A percentile compares a stretch with the other conserved stretches of the same genome.
Evolutionary conservation across 2,113 vertebrate genomes (phyloP).

Genomic region (Phaethornis superciliosus): DNA sequence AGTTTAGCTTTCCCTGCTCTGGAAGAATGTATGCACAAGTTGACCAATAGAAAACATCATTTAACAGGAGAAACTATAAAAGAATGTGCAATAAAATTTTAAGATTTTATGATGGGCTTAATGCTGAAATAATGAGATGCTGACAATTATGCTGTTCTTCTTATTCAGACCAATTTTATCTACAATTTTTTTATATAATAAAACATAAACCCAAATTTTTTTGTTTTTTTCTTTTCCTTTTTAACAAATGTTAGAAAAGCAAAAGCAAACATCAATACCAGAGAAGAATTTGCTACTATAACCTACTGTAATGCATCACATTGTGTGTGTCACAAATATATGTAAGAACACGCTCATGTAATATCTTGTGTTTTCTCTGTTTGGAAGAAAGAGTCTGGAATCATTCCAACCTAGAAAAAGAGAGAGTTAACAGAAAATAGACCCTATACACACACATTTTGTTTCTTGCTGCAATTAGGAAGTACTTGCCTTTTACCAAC

Average conservation of each 20-base stretch:
- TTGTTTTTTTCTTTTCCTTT: not conserved
- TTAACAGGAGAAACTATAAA: not conserved
- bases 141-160: not conserved
- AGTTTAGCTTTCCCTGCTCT: not conserved
- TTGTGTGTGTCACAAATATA: not conserved
- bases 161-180: not conserved
- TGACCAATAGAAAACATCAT: conserved; percentile 8
- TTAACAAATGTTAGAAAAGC: not conserved
- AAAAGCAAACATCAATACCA: not conserved
- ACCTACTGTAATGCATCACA: accelerated
- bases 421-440: not conserved
- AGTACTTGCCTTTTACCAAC: not conserved
- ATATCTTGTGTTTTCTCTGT: not conserved
- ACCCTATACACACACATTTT: not conserved
- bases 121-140: not conserved
- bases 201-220: not conserved
- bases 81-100: not conserved
- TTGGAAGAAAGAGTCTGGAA: not conserved
- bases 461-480: not conserved
- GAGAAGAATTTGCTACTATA: not conserved
- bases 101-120: conserved; percentile 8
- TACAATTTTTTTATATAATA: not conserved
- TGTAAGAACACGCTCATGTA: not conserved
- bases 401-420: not conserved
- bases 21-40: not conserved